Base-by-base conservation (phyloP, 2,113 vertebrate genomes). In the Ophthalmolycus amberensis region DNA sequence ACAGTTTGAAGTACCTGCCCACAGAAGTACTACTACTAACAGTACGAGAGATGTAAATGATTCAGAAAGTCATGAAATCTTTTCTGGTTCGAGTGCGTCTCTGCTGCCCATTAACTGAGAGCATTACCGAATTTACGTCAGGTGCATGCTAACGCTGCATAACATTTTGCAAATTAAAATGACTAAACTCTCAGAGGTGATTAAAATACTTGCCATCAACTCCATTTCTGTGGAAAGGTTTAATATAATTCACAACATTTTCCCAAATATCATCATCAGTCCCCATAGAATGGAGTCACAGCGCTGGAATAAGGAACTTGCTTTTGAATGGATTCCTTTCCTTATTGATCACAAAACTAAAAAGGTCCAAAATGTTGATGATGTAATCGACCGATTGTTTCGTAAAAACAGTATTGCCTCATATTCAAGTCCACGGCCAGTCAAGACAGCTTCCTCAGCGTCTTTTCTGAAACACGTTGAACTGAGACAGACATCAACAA, bases 401-500 rank as follows among this genome's bases (percentile, higher is more conserved):
- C 38, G 18, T 5, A 32, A 62, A 75, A 72, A 58, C 44, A 58
- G 11, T 5, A 20, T 75, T 54, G 63, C 40, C 20, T 82, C 15
- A 59, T 6, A 38, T 27, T 58, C 46, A 60, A 27, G 38, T 60
- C 86, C 87, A 73, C 9, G 0, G 62, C 52, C 44, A 14, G 52
- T 32, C 60, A 54, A 25, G 0, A 8, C 66, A 7, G 64, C 59
- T 52, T 75, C 67, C 63, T 71, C 0, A 1, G 54, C 44, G 42
- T 65, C 79, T 73, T 85, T 79, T 75, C 4, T 6, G 69, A 52
- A 74, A 77, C 77, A 71, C 22, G 58, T 70, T 78, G 10, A 89
- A 87, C 88, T 85, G 90, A 79, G 83, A 83, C 59, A 38, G 74
- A 72, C 63, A 67, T 76, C 80, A 83, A 77, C 85, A 75, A 59